Conservation (phyloP, 2,797 vertebrate genomes). For the Leptodactylus fallax region DNA sequence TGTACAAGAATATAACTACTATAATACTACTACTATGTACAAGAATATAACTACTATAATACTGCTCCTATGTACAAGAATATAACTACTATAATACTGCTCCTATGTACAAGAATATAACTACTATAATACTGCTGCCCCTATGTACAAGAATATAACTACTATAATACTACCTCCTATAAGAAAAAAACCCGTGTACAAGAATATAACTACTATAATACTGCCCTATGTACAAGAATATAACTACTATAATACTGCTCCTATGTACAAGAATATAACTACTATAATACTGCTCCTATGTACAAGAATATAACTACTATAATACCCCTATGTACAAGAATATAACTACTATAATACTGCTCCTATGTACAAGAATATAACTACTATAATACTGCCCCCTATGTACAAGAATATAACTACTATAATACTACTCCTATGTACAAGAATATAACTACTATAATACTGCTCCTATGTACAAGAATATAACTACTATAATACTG, state of each 20-base stretch:
- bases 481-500: constrained; percentile 15
- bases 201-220: constrained; percentile 19
- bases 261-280: constrained; percentile 12
- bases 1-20: too few species aligned
- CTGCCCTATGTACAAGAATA: constrained; percentile 8
- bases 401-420: constrained; percentile 18
- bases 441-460: constrained; percentile 18
- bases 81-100: constrained; percentile 16
- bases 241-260: constrained; percentile 9
- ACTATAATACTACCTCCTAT: not conserved
- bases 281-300: constrained; percentile 6
- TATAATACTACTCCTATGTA: not conserved
- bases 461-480: constrained; percentile 2
- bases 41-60: too few species aligned
- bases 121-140: constrained; percentile 4
- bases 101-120: constrained; percentile 1
- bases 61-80: constrained; percentile 7
- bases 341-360: too few species aligned
- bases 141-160: constrained; percentile 9
- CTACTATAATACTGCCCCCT: too few species aligned
- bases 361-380: too few species aligned
- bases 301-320: too few species aligned
- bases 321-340: too few species aligned
- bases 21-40: too few species aligned
- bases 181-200: not conserved